Base-by-base conservation (phyloP, 2,888 invertebrate genomes). In the Hyles lineata region DNA sequence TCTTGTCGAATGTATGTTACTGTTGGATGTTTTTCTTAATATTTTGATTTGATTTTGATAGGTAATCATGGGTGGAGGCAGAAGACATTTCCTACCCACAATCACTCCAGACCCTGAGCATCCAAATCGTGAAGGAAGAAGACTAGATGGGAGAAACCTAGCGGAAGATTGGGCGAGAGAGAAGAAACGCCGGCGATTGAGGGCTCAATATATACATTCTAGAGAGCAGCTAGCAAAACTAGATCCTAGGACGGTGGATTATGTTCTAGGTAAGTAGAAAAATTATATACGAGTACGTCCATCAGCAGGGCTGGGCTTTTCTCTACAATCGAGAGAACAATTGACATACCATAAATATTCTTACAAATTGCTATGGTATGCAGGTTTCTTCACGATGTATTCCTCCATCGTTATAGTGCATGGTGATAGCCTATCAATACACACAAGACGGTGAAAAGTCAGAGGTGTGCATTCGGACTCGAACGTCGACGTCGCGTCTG, bases 101-200 rank as follows among this genome's bases (percentile, higher is more conserved):
- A 96, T 97, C 52, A 96, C 96, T 0, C 92, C 95, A 79, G 97
- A 97, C 82, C 96, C 96, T 0, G 97, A 97, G 84, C 96, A 96
- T 84, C 95, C 96, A 0, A 96, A 96, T 75, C 96, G 97, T 76
- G 96, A 97, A 85, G 97, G 97, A 0, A 94, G 97, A 80, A 95
- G 97, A 77, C 90, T 97, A 23, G 98, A 98, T 83, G 97, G 97
- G 0, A 93, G 97, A 75, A 97, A 98, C 89, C 95, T 98, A 72
- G 96, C 97, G 74, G 96, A 97, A 88, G 97, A 97, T 86, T 97
- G 97, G 97, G 95, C 96, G 0, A 92, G 97, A 79, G 97, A 97
- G 85, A 96, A 97, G 91, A 97, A 96, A 81, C 95, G 96, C 77
- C 92, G 96, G 74, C 95, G 95, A 69, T 88, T 96, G n/a, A 92